Conservation (phyloP, 1,140 invertebrate species). For the Musca domestica region DNA sequence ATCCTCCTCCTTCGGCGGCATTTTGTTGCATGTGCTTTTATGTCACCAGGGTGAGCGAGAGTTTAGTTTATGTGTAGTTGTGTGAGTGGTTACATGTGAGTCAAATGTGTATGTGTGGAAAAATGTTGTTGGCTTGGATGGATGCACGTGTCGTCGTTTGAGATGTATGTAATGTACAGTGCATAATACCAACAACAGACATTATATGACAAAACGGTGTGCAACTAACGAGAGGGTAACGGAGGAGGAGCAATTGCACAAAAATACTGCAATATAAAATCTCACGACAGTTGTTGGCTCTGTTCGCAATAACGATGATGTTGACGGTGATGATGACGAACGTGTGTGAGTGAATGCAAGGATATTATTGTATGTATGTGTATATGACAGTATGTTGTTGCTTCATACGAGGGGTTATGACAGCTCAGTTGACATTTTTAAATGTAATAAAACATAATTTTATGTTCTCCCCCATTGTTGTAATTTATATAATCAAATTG, state of each 20-base stretch:
- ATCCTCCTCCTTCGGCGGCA: not conserved
- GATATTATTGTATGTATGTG: too few relatives aligned
- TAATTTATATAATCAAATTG: too few relatives aligned
- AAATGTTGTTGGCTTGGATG: too few relatives aligned
- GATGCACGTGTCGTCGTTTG: not conserved
- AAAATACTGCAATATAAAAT: constrained; percentile 17
- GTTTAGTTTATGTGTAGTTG: too few relatives aligned
- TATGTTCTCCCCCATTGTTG: too few relatives aligned
- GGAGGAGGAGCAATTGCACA: not conserved
- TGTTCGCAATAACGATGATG: not conserved
- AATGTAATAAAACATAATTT: too few relatives aligned
- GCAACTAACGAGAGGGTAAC: not conserved
- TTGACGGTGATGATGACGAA: not conserved
- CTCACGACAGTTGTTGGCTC: constrained; percentile 15
- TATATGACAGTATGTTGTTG: too few relatives aligned
- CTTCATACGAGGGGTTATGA: too few relatives aligned
- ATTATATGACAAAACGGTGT: not conserved
- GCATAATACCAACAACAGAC: not conserved
- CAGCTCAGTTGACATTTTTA: too few relatives aligned
- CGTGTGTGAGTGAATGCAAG: not conserved
- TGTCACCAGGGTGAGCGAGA: not conserved
- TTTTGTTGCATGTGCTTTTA: constrained; percentile 14
- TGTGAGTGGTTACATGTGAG: too few relatives aligned
- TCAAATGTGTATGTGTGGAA: not conserved
- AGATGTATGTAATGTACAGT: not conserved